These are phyloP conservation scores for Astur gentilis DNA, from an alignment of 2,113 vertebrate genomes.

Conservation along the genomic window DNA sequence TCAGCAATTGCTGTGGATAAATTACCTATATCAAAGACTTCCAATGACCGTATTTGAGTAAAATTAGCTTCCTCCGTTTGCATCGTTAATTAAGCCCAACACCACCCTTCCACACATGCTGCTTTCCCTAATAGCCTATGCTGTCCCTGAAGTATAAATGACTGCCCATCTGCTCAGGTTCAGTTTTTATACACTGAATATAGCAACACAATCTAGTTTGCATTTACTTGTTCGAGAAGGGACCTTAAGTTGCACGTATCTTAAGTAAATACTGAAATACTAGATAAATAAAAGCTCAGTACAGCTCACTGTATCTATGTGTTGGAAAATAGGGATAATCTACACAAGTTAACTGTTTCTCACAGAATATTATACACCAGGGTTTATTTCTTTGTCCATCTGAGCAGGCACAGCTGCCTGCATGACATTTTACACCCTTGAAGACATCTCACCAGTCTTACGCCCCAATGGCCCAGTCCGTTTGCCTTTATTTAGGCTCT, in stretches of 20 bases:
- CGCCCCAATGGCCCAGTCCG: rapidly evolving
- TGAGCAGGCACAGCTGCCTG: background rate
- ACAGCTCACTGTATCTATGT: background rate
- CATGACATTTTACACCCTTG: background rate
- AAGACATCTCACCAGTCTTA: background rate
- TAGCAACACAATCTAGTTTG: background rate
- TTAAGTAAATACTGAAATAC: background rate
- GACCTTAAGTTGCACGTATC: too few relatives aligned
- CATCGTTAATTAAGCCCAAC: background rate
- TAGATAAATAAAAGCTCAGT: background rate
- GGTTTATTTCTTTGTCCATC: background rate
- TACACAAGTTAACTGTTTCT: background rate
- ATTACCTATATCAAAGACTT: slow-evolving; percentile 3
- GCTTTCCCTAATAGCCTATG: background rate
- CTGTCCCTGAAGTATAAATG: background rate
- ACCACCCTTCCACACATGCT: background rate
- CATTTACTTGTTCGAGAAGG: background rate
- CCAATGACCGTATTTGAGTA: background rate
- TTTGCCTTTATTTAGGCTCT: background rate
- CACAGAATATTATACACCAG: too few relatives aligned
- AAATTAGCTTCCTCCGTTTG: background rate
- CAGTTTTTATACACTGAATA: background rate
- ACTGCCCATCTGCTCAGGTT: background rate
- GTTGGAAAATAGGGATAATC: background rate
- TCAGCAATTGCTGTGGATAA: background rate